Conservation (phyloP, 2,113 vertebrate genomes). For the Cinclus cinclus region DNA sequence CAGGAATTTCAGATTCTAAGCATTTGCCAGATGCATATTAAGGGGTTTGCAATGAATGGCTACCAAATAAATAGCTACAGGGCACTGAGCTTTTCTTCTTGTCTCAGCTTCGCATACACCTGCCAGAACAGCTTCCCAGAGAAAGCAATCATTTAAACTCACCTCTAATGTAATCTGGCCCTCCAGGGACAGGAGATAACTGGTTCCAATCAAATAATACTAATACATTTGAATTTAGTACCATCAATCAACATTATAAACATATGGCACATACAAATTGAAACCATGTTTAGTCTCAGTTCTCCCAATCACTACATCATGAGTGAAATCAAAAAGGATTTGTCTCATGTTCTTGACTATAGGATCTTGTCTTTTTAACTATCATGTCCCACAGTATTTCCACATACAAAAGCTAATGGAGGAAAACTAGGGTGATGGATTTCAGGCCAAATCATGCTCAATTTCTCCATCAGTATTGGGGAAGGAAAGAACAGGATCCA, state of each 20-base stretch:
- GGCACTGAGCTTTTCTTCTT: slow-evolving; percentile 31
- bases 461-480: neutral
- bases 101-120: neutral
- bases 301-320: neutral
- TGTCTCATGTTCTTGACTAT: neutral
- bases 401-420: neutral
- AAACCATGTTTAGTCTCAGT: neutral
- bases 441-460: neutral
- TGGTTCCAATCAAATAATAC: neutral
- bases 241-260: neutral
- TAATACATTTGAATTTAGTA: neutral
- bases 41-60: slow-evolving; percentile 11
- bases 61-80: slow-evolving; percentile 59
- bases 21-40: neutral
- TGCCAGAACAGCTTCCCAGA: slow-evolving; percentile 51
- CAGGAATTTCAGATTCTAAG: neutral
- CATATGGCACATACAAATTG: neutral
- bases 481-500: neutral
- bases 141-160: neutral
- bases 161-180: slow-evolving; percentile 26
- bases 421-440: neutral
- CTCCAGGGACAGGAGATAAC: neutral
- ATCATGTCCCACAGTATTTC: neutral
- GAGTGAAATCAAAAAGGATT: neutral
- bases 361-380: neutral